Base-by-base conservation (phyloP, 2,888 invertebrate genomes). In the Camptogramma bilineatum region DNA sequence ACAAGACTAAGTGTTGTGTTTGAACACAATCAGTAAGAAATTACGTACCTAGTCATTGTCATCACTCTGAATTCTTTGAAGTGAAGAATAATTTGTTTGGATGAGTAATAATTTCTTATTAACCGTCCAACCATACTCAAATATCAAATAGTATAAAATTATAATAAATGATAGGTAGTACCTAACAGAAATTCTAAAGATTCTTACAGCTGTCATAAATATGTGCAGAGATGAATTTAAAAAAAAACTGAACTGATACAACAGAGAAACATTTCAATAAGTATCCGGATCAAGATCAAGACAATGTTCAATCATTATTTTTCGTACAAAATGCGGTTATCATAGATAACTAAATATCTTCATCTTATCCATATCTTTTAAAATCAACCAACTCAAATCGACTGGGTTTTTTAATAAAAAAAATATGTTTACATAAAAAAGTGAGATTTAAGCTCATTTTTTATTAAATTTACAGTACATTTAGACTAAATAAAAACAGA, bases 381-480 rank as follows among this genome's bases (percentile, higher is more conserved):
- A 24, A 4, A 24, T 24, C 24, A 28, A 5, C 28, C 28, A 28
- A 28, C 28, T 28, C 21, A 21, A 21, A 28, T 7, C 4, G 28
- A 28, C 28, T 28, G 28, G 28, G 28, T 28, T 44, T 44, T 13
- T 44, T 17, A 4, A 17, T 17, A 17, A 17, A 8, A 7, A 13
- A 17, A 17, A 13, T 16, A 17, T 5, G 0, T 17, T 17, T 13
- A 31, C 44, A 21, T n/a, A 8, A 19, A 56, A 34, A 34, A 56
- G 47, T 34, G 31, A 47, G 34, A 50, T 56, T 34, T 56, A 56
- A 56, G 56, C 48, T 48, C 56, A 56, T 48, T 39, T 24, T 54
- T 42, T n/a, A n/a, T n/a, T 28, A 55, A 31, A 48, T 44, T 44
- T 17, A 56, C 34, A 56, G 21, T 47, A 55, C 54, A 28, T 21